Percentiles rank a stretch among this genome's conserved stretches.
Evolutionary conservation across 2,113 vertebrate genomes (phyloP).

Genomic region (Platichthys stellatus): DNA sequence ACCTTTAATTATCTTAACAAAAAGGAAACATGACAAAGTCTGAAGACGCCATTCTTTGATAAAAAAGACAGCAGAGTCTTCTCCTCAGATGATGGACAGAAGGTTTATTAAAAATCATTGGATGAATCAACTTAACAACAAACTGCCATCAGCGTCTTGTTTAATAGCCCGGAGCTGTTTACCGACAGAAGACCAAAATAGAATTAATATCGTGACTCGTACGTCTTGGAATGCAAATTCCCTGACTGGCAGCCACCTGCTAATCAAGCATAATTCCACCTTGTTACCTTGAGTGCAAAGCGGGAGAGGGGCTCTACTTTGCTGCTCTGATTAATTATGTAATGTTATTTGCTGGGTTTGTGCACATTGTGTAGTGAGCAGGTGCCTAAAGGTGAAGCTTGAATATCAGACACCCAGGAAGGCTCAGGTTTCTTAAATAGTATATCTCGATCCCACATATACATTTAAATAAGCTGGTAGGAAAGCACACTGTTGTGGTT

Average conservation of each 20-base stretch:
- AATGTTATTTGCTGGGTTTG: slow-evolving; percentile 7
- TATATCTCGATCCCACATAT: slow-evolving; percentile 23
- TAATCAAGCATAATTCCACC: slow-evolving; percentile 50
- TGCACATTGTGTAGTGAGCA: slow-evolving; percentile 23
- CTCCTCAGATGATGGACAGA: slow-evolving; percentile 14
- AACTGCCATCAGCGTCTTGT: slow-evolving; percentile 29
- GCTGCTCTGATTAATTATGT: slow-evolving; percentile 16
- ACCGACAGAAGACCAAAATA: slow-evolving; percentile 35
- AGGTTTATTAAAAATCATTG: slow-evolving; percentile 39
- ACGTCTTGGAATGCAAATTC: slow-evolving; percentile 44
- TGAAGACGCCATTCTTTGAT: background rate
- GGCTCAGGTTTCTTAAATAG: slow-evolving; percentile 29
- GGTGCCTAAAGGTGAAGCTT: slow-evolving; percentile 29
- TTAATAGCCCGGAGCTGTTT: slow-evolving; percentile 53
- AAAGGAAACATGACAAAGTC: too few relatives aligned
- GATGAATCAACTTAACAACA: slow-evolving; percentile 39
- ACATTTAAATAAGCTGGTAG: slow-evolving; percentile 42
- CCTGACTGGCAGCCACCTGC: slow-evolving; percentile 35
- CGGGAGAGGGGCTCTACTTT: slow-evolving; percentile 8
- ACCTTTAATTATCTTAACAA: too few relatives aligned
- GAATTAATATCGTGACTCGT: slow-evolving; percentile 56
- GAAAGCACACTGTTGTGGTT: slow-evolving; percentile 7
- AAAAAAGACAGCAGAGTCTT: background rate
- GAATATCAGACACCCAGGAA: slow-evolving; percentile 55
- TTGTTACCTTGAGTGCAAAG: slow-evolving; percentile 12